Percentiles rank a stretch among this genome's conserved stretches.
Evolutionary conservation across 1,140 invertebrate species (phyloP).

Genomic region (Caerostris extrusa): DNA sequence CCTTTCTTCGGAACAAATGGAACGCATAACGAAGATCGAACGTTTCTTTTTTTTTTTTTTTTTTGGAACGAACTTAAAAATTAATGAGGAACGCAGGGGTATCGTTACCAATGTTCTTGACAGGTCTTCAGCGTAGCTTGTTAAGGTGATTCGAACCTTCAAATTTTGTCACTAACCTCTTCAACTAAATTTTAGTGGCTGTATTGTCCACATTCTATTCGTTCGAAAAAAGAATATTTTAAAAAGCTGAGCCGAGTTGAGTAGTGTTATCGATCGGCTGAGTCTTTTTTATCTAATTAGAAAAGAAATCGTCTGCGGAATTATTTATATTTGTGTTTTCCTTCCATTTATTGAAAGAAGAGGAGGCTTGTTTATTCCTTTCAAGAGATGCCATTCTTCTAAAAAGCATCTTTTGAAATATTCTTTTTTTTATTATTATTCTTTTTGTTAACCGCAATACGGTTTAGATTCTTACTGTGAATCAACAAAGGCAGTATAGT

Average conservation of each 20-base stretch:
- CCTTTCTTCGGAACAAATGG: slow-evolving; percentile 10
- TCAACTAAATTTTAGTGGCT: slow-evolving; percentile 36
- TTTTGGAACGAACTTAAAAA: not conserved
- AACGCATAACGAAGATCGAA: slow-evolving; percentile 50
- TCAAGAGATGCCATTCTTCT: not conserved
- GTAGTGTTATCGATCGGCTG: not conserved
- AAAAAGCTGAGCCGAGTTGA: not conserved
- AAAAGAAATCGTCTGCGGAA: slow-evolving; percentile 19
- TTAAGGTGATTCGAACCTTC: slow-evolving; percentile 60
- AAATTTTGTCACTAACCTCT: slow-evolving; percentile 60
- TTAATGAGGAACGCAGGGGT: slow-evolving; percentile 53
- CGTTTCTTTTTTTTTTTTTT: slow-evolving; percentile 22
- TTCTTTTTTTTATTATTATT: not conserved
- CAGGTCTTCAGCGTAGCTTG: slow-evolving; percentile 55
- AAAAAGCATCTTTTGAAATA: not conserved
- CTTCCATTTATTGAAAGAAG: not conserved
- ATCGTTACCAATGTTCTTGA: slow-evolving; percentile 70
- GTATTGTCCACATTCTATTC: not conserved
- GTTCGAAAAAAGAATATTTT: not conserved
- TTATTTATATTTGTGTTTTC: not conserved
- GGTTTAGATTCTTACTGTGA: not conserved
- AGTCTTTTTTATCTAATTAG: slow-evolving; percentile 39
- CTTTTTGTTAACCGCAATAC: not conserved
- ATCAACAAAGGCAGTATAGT: not conserved
- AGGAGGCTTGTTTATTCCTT: not conserved